Base-by-base conservation (phyloP, 2,888 invertebrate species). In the Tanypteryx hageni region DNA sequence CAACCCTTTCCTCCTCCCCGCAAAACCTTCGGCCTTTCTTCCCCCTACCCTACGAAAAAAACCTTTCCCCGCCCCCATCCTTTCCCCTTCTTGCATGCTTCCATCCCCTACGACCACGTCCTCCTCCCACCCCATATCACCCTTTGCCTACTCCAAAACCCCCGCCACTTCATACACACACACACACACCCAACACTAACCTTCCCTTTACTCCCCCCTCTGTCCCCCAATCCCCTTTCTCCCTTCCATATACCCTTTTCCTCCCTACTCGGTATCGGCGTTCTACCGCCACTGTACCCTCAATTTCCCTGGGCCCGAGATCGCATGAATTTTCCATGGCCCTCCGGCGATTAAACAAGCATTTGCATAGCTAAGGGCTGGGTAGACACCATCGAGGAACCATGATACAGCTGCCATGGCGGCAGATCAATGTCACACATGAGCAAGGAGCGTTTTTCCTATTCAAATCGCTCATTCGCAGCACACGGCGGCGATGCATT, bases 301-400 rank as follows among this genome's bases (percentile, higher is more conserved):
- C 89, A 89, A 89, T 89, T 89, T 89, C 89, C 89, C 89, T 68
- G 89, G 89, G 89, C 89, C 89, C 89, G 89, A 89, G 89, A 89
- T 89, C 89, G 89, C 89, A 89, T 89, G 89, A 89, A 89, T 89
- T 89, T 89, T 89, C 68, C 89, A 89, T 89, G 89, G 64, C 89
- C 89, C 89, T 89, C 89, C 61, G 89, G 89, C 89, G 89, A 89
- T 89, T 89, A 89, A 89, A 89, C 89, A 89, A 89, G 89, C 89
- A 89, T 89, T 89, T 89, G 89, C 89, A 89, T 89, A 89, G 89
- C 64, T 89, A 89, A 89, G 86, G 86, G 86, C 27, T 27, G 61
- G 86, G 59, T 89, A 89, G 89, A 89, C 89, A 89, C 89, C 89
- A 89, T 89, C 89, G 89, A 89, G 56, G 89, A 89, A 68, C 89